Evolutionary conservation across 2,113 vertebrate genomes (phyloP).

Genomic region (Solea solea): DNA sequence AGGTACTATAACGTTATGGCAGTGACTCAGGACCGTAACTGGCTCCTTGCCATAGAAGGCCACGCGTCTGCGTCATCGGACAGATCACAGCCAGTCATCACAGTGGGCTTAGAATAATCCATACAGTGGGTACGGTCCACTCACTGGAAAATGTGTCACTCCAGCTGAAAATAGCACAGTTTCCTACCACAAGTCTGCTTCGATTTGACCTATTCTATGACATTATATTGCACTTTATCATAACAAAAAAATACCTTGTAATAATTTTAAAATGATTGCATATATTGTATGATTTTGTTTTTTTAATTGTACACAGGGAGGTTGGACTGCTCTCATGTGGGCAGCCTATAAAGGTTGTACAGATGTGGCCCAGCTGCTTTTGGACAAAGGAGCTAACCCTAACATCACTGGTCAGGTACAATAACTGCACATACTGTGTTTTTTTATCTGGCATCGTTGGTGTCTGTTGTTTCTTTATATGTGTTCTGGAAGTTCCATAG

Average conservation of each 20-base stretch:
- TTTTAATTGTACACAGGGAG: slow-evolving; percentile 82
- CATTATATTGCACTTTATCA: neutral
- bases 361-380: slow-evolving; percentile 88
- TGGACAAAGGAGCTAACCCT: slow-evolving; percentile 92
- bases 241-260: neutral
- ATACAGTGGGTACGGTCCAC: slow-evolving; percentile 38
- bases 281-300: neutral
- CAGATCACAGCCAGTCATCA: slow-evolving; percentile 56
- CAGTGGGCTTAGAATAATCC: slow-evolving; percentile 61
- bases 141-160: slow-evolving; percentile 63
- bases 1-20: slow-evolving; percentile 6
- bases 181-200: slow-evolving; percentile 49
- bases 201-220: neutral
- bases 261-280: neutral
- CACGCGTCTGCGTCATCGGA: slow-evolving; percentile 39
- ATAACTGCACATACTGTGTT: slow-evolving; percentile 3
- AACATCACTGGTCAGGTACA: slow-evolving; percentile 96
- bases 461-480: neutral
- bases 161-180: slow-evolving; percentile 62
- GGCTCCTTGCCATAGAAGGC: slow-evolving; percentile 36
- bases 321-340: slow-evolving; percentile 99
- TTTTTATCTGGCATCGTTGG: neutral
- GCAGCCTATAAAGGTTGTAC: slow-evolving; percentile 93
- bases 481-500: neutral
- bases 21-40: slow-evolving; percentile 26